Conservation (phyloP, 2,888 invertebrate species). For the Conus canariensis region DNA sequence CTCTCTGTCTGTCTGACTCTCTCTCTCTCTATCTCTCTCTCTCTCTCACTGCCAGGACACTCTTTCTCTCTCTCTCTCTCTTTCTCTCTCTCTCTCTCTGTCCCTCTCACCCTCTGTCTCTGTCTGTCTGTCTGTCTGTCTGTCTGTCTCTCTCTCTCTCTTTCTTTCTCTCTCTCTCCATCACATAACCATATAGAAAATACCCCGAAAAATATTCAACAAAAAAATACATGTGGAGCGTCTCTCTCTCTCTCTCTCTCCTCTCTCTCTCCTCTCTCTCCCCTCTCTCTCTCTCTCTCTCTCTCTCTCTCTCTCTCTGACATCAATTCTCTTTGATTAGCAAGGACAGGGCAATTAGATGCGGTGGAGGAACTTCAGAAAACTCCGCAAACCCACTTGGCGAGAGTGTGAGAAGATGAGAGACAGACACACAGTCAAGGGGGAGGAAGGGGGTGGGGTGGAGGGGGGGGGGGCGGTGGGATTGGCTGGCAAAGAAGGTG, state of each 20-base stretch:
- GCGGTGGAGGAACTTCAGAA: no score
- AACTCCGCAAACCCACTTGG: no score
- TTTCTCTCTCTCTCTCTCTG: not conserved
- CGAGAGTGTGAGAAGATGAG: not conserved
- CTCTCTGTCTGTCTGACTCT: not conserved
- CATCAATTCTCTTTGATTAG: not conserved
- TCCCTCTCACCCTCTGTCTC: not conserved
- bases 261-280: not conserved
- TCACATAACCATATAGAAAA: no score
- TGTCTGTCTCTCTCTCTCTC: not conserved
- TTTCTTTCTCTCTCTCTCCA: not conserved
- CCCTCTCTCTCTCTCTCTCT: not conserved
- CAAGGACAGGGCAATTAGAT: not conserved
- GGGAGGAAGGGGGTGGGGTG: not conserved
- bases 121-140: not conserved
- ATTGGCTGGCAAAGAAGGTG: no score
- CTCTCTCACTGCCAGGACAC: not conserved
- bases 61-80: not conserved
- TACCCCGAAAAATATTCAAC: no score
- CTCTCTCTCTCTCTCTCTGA: not conserved
- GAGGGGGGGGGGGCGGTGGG: no score
- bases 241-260: no score
- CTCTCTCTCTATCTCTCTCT: not conserved
- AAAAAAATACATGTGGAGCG: no score
- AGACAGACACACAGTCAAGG: not conserved